phyloP scores from a whole-genome alignment of 2,888 invertebrate species.

The Penaeus monodon region DNA sequence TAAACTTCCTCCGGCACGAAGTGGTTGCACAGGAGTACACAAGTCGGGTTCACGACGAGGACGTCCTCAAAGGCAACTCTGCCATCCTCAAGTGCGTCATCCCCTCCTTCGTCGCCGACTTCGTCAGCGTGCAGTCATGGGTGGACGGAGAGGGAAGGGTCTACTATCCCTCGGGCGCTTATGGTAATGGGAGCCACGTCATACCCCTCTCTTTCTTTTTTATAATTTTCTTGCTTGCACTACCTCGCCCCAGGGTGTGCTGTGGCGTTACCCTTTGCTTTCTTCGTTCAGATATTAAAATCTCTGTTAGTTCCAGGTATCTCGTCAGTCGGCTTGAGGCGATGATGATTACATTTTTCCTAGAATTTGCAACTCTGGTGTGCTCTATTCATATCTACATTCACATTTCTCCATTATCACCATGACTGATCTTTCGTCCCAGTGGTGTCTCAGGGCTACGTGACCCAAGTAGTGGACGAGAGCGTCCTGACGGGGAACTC shows the following conservation, averaged over 20 bases:
- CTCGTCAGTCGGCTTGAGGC: too few species aligned
- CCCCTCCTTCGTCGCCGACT: constrained; percentile 93
- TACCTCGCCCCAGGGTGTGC: too few species aligned
- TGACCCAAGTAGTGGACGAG: constrained; percentile 87
- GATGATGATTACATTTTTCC: too few species aligned
- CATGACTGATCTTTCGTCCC: constrained; percentile 67
- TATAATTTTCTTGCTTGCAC: background rate
- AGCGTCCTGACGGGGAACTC: constrained; percentile 87
- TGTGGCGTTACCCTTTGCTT: too few species aligned
- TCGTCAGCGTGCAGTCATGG: constrained; percentile 89
- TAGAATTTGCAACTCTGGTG: too few species aligned
- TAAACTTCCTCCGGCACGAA: constrained; percentile 72
- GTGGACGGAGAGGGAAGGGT: constrained; percentile 83
- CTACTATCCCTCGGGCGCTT: constrained; percentile 69
- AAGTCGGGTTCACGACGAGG: constrained; percentile 92
- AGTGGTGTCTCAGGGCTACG: constrained; percentile 89
- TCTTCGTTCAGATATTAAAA: background rate
- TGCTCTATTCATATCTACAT: too few species aligned
- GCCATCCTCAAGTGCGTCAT: constrained; percentile 94
- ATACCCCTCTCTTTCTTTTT: background rate
- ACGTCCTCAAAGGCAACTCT: constrained; percentile 91
- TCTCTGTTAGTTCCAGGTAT: background rate
- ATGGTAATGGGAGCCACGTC: constrained; percentile 38
- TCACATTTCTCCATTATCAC: background rate
- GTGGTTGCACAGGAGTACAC: constrained; percentile 90